Percentiles rank a stretch among this genome's conserved stretches.
phyloP scores from a whole-genome alignment of 1,140 invertebrate genomes.

The Drosophila novamexicana region DNA sequence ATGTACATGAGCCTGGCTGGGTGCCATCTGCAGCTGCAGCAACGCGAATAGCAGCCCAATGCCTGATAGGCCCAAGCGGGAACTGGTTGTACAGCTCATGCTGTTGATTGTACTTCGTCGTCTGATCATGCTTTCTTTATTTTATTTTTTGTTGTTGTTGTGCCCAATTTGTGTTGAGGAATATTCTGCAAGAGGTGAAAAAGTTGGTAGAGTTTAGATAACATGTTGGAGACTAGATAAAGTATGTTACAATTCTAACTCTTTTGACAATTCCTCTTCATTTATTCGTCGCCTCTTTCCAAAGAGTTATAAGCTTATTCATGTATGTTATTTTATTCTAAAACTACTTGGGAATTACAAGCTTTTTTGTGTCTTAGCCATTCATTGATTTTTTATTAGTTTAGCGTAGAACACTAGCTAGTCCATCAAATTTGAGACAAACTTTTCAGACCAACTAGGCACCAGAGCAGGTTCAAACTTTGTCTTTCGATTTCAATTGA shows the following conservation, averaged over 20 bases:
- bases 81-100: conserved; percentile 19
- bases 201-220: background rate
- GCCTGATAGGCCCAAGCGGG: background rate
- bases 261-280: too few relatives aligned
- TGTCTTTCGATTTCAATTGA: conserved; percentile 1
- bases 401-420: background rate
- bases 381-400: background rate
- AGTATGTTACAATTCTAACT: too few relatives aligned
- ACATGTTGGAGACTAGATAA: background rate
- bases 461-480: conserved; percentile 1
- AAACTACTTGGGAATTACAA: background rate
- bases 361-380: too few relatives aligned
- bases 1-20: conserved; percentile 49
- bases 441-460: background rate
- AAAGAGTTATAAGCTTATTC: too few relatives aligned
- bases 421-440: background rate
- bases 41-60: conserved; percentile 34
- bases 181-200: conserved; percentile 38
- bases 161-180: conserved; percentile 35
- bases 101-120: conserved; percentile 54
- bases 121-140: conserved; percentile 45
- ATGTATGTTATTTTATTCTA: too few relatives aligned
- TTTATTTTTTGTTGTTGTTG: background rate
- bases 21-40: conserved; percentile 29
- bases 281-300: too few relatives aligned